phyloP scores from a whole-genome alignment of 2,888 invertebrate genomes.

The Julus scandinavius region DNA sequence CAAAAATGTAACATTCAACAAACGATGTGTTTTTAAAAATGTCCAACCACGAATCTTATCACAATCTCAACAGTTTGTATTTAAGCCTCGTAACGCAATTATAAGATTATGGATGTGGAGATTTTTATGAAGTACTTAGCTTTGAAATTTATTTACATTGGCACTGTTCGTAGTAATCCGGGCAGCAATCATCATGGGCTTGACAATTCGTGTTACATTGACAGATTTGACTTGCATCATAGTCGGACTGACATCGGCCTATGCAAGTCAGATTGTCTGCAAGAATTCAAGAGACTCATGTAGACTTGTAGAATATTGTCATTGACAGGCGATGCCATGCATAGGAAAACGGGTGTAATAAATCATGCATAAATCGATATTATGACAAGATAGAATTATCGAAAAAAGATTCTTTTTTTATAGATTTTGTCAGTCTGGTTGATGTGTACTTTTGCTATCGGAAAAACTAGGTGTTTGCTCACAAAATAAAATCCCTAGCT shows the following conservation, averaged over 20 bases:
- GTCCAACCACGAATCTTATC: too few relatives aligned
- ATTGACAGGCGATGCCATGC: too few relatives aligned
- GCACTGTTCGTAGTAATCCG: constrained; percentile 23
- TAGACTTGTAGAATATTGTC: neutral
- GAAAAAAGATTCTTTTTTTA: neutral
- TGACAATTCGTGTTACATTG: constrained; percentile 46
- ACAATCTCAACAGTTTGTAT: too few relatives aligned
- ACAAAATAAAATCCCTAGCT: too few relatives aligned
- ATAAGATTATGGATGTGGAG: neutral
- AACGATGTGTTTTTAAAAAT: too few relatives aligned
- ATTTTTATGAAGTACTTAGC: neutral
- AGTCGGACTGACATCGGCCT: constrained; percentile 18
- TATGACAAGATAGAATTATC: neutral
- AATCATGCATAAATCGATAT: neutral
- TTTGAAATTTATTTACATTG: constrained; percentile 10
- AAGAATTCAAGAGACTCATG: neutral
- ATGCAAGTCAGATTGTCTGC: neutral
- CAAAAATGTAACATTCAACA: neutral
- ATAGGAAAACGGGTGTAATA: neutral
- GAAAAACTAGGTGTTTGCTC: too few relatives aligned
- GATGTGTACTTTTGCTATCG: too few relatives aligned
- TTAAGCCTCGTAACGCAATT: too few relatives aligned
- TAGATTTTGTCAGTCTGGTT: neutral
- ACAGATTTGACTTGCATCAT: constrained; percentile 15
- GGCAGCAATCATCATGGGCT: constrained; percentile 30